Evolutionary conservation across 1,140 invertebrate species (phyloP).

Genomic region (Polyergus mexicanus): DNA sequence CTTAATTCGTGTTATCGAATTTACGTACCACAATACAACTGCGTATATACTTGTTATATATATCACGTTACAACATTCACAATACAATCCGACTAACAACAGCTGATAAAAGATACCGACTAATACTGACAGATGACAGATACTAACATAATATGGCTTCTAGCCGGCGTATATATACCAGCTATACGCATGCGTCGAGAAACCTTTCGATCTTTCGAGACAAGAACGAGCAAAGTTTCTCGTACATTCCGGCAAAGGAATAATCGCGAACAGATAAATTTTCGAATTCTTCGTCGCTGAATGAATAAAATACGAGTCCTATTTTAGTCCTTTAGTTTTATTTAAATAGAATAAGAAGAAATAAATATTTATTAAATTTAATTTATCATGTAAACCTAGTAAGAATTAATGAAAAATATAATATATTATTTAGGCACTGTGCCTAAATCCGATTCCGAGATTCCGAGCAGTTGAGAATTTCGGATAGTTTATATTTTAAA

Average conservation of each 20-base stretch:
- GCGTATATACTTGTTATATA: not conserved
- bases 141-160: too few relatives aligned
- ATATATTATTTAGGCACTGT: too few relatives aligned
- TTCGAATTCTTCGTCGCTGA: not conserved
- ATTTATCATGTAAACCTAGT: not conserved
- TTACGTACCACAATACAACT: too few relatives aligned
- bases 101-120: not conserved
- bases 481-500: too few relatives aligned
- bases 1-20: not conserved
- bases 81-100: not conserved
- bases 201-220: conserved; percentile 36
- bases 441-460: too few relatives aligned
- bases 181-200: conserved; percentile 22
- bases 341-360: not conserved
- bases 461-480: too few relatives aligned
- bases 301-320: not conserved
- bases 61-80: not conserved
- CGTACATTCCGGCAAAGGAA: not conserved
- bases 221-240: not conserved
- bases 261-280: not conserved
- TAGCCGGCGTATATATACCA: conserved; percentile 4
- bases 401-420: not conserved
- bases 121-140: too few relatives aligned
- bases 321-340: not conserved
- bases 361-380: not conserved